Percentiles rank a stretch among this genome's conserved stretches.
These are phyloP conservation scores for Sebastolobus alascanus DNA, from an alignment of 2,797 vertebrate genomes.

Conservation along the genomic window DNA sequence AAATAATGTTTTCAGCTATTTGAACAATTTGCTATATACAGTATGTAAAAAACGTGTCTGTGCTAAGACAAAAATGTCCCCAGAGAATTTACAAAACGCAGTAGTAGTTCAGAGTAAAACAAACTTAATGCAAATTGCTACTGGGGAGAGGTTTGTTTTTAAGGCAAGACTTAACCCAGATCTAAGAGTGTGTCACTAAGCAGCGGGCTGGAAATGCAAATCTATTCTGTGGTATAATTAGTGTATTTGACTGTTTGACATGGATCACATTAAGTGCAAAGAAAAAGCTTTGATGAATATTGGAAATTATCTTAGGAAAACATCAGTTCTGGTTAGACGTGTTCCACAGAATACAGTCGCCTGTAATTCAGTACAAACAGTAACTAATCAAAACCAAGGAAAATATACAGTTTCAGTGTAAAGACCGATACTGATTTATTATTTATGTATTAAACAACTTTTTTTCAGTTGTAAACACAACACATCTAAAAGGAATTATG, in stretches of 20 bases:
- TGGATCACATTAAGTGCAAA: neutral
- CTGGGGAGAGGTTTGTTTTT: neutral
- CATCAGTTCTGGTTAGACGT: constrained; percentile 16
- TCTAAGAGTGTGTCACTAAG: neutral
- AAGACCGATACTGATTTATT: neutral
- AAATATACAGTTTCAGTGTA: neutral
- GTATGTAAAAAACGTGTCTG: neutral
- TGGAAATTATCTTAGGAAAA: constrained; percentile 24
- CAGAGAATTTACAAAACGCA: neutral
- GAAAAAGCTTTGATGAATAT: neutral
- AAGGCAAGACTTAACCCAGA: neutral
- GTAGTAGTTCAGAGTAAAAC: neutral
- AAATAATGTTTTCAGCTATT: neutral
- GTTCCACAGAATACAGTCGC: constrained; percentile 7
- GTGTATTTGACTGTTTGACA: neutral
- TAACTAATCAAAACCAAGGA: neutral
- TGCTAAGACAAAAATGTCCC: neutral
- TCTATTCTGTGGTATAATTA: constrained; percentile 1
- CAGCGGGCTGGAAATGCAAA: neutral
- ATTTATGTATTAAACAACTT: neutral
- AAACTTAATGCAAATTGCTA: constrained; percentile 14
- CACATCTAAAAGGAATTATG: neutral
- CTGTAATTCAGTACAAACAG: neutral
- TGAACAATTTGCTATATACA: neutral
- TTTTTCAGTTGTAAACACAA: neutral